Evolutionary conservation across 30 jellyfish, hydroid and myxozoan genomes (phyloP).

Genomic region (Turritopsis dohrnii): DNA sequence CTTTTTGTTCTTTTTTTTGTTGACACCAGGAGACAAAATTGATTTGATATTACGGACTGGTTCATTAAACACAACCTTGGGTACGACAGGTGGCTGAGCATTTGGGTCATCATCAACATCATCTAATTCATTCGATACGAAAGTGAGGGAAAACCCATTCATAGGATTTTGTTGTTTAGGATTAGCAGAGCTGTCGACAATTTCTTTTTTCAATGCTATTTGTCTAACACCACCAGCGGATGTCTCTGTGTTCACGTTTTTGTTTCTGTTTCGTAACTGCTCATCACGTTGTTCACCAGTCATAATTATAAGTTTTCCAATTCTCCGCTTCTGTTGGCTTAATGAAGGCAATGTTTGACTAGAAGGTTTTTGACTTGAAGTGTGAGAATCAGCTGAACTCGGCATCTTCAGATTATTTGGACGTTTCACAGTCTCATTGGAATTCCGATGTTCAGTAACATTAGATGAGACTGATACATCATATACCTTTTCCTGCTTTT

Average conservation of each 20-base stretch:
- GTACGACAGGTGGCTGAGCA: constrained; percentile 18
- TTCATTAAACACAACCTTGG: constrained; percentile 16
- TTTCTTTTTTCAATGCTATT: neutral
- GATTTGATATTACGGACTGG: constrained; percentile 22
- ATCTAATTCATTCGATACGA: constrained; percentile 31
- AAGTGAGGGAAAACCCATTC: constrained; percentile 13
- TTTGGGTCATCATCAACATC: constrained; percentile 29
- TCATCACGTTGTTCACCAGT: constrained; percentile 43
- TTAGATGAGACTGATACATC: neutral
- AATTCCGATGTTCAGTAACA: neutral
- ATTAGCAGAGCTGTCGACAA: neutral
- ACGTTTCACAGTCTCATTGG: neutral
- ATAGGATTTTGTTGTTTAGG: neutral
- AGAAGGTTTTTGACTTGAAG: neutral
- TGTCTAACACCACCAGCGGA: neutral
- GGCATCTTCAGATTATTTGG: neutral
- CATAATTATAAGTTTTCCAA: constrained; percentile 25
- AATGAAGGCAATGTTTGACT: neutral
- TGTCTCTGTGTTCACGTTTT: neutral
- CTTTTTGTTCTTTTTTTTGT: neutral
- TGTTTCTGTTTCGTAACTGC: constrained; percentile 7
- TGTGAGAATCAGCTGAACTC: neutral
- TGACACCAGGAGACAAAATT: constrained; percentile 18
- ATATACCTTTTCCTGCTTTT: neutral
- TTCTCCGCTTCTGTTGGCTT: constrained; percentile 21